These are phyloP conservation scores for Ephydatia muelleri DNA, from an alignment of 37 sponge, comb jelly and placozoan species.

Conservation along the genomic window DNA sequence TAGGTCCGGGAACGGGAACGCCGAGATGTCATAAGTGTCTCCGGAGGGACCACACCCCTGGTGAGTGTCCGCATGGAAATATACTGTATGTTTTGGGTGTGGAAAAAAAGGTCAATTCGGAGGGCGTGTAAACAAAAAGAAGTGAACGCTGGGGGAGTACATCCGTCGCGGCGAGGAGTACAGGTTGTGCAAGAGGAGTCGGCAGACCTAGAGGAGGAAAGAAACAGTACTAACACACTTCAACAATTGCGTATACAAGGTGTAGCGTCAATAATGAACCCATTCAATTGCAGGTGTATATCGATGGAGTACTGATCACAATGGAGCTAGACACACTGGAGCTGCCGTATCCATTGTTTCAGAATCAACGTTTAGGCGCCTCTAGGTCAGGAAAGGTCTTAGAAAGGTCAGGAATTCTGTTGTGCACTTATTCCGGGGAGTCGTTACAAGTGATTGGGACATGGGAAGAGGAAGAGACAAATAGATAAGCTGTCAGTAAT, in stretches of 20 bases:
- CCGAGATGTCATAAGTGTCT: neutral
- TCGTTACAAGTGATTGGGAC: neutral
- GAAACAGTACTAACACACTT: neutral
- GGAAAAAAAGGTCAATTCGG: neutral
- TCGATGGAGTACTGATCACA: neutral
- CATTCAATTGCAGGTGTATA: neutral
- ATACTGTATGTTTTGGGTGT: neutral
- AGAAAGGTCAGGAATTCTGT: neutral
- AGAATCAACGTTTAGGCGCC: neutral
- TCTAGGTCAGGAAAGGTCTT: neutral
- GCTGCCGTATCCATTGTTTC: neutral
- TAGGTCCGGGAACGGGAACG: neutral
- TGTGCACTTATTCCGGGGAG: neutral
- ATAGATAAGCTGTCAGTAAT: neutral
- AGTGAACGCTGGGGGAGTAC: too few relatives aligned
- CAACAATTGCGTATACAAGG: neutral
- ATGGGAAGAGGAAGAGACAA: too few relatives aligned
- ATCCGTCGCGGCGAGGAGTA: too few relatives aligned
- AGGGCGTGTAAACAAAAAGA: too few relatives aligned
- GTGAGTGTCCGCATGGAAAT: neutral
- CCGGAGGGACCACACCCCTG: neutral
- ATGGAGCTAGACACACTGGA: neutral
- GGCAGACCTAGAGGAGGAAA: too few relatives aligned
- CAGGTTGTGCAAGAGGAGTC: too few relatives aligned
- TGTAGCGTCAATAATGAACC: neutral